Base-by-base conservation (phyloP, 1,140 invertebrate genomes). In the Sitobion miscanthi region DNA sequence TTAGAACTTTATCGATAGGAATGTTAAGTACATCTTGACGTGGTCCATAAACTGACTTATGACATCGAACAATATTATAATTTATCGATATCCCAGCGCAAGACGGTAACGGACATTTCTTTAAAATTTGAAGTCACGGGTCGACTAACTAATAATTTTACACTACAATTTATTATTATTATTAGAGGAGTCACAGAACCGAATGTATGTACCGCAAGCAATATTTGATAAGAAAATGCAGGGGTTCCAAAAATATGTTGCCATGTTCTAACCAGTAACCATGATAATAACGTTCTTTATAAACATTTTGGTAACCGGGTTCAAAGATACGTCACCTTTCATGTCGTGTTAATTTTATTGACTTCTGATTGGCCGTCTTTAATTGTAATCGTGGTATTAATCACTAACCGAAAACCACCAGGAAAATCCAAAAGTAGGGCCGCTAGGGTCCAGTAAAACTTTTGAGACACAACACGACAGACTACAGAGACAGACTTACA, bases 1-100 rank as follows among this genome's bases (percentile, higher is more conserved):
- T 54, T 54, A 35, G 9, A 38, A 54, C 45, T 35, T 20, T 20
- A 47, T 47, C 45, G 21, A 38, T n/a, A 38, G 87, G 87, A 89
- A 89, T 89, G n/a, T 89, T 17, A 35, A 89, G 87, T 89, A 89
- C 47, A n/a, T 25, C 45, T 88, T 49, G 25, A 47, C n/a, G n/a
- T n/a, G 62, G 62, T 77, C 17, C n/a, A n/a, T 62, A 69, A n/a
- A 69, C n/a, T 54, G 52, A 54, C 20, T 17, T 77, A 77, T 77
- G 62, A 35, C 30, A 77, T 77, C 4, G 4, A 77, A 77, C 14
- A n/a, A 77, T n/a, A 69, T n/a, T 77, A 77, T 35, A 17, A 77
- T 77, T 77, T 77, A 77, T 35, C 62, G 62, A 77, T 77, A 77
- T 20, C 14, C 30, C n/a, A 14, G 0, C 62, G 30, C 30, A 77